These are phyloP conservation scores for Dendronephthya gigantea DNA, from an alignment of 64 coral and sea anemone species.

Conservation along the genomic window DNA sequence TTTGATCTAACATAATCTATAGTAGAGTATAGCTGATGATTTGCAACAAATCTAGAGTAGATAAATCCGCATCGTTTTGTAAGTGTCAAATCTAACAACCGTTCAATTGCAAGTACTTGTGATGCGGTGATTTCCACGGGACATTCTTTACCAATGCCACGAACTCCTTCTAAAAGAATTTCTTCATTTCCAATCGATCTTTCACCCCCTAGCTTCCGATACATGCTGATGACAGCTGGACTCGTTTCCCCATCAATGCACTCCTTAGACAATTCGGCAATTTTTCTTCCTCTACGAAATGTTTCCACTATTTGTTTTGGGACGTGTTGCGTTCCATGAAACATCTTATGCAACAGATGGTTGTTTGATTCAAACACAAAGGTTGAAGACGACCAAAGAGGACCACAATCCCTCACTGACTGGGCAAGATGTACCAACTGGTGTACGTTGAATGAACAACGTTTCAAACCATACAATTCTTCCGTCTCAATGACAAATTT, in stretches of 20 bases:
- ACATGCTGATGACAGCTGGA: too few relatives aligned
- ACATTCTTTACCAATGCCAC: neutral
- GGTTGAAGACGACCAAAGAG: too few relatives aligned
- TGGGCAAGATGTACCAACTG: neutral
- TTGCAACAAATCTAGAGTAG: neutral
- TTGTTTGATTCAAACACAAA: neutral
- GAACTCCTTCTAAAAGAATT: neutral
- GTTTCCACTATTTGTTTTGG: neutral
- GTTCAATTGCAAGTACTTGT: neutral
- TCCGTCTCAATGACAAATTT: too few relatives aligned
- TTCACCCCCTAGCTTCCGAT: too few relatives aligned
- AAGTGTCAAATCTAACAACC: neutral
- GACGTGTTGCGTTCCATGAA: neutral
- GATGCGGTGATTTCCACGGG: neutral
- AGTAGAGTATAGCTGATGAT: neutral
- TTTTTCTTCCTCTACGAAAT: neutral
- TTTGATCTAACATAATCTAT: neutral
- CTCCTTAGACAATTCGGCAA: too few relatives aligned
- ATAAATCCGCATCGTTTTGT: neutral
- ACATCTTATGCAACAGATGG: neutral
- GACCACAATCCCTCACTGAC: neutral
- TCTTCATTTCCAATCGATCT: too few relatives aligned
- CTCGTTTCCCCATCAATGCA: too few relatives aligned
- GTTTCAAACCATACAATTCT: neutral
- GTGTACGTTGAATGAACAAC: neutral